A percentile compares a stretch with the other conserved stretches of the same genome.
These are phyloP conservation scores for Camelus bactrianus DNA, from an alignment of 2,113 vertebrate genomes.

Conservation along the genomic window DNA sequence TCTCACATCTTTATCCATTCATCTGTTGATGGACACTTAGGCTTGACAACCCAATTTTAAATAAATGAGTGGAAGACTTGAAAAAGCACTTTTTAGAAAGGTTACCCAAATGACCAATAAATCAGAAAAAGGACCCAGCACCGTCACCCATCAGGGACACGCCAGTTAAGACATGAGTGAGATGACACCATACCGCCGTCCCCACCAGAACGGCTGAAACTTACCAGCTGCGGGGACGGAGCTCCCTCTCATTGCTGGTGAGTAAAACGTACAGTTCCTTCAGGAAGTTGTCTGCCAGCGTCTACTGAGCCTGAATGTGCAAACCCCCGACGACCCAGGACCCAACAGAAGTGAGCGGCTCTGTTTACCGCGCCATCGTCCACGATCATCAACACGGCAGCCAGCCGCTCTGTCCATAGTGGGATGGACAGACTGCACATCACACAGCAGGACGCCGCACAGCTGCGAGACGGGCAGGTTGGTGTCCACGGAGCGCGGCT, in stretches of 20 bases:
- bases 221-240: neutral
- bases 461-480: rapidly evolving
- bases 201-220: neutral
- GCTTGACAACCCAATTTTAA: neutral
- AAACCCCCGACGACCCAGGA: neutral
- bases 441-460: rapidly evolving
- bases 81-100: neutral
- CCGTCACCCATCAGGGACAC: too few species aligned
- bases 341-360: neutral
- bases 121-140: neutral
- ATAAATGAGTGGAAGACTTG: neutral
- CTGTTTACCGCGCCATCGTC: neutral
- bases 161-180: rapidly evolving
- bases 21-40: neutral
- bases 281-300: neutral
- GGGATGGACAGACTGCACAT: rapidly evolving
- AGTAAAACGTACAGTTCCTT: rapidly evolving
- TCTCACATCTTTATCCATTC: neutral
- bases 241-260: rapidly evolving
- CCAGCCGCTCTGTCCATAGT: neutral
- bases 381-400: neutral
- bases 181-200: rapidly evolving
- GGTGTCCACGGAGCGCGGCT: rapidly evolving
- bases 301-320: rapidly evolving
- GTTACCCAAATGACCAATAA: neutral